These are phyloP conservation scores for Castor canadensis DNA, from an alignment of 2,113 vertebrate species.

Conservation along the genomic window DNA sequence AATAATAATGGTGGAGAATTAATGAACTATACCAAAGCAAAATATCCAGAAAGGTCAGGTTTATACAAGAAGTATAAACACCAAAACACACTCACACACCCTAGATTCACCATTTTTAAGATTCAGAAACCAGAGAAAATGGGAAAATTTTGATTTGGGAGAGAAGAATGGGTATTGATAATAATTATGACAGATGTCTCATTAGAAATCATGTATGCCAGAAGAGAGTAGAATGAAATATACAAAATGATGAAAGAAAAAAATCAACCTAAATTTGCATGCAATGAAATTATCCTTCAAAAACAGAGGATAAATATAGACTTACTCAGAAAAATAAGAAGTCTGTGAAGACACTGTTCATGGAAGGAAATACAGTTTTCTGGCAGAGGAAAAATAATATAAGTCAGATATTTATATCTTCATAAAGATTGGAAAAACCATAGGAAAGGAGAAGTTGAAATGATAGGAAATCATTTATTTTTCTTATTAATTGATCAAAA, in stretches of 20 bases:
- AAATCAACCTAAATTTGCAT: background rate
- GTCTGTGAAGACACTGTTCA: too few species aligned
- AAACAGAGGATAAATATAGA: background rate
- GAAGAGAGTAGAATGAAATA: background rate
- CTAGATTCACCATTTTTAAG: background rate
- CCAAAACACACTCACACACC: background rate
- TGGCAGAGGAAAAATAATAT: background rate
- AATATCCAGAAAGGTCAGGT: background rate
- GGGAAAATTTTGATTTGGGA: background rate
- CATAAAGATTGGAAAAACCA: background rate
- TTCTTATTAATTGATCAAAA: background rate
- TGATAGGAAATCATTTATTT: background rate
- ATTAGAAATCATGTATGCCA: too few species aligned
- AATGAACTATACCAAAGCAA: background rate
- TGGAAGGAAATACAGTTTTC: background rate
- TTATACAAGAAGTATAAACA: too few species aligned
- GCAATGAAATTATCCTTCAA: background rate
- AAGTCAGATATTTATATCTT: background rate
- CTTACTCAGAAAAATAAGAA: background rate
- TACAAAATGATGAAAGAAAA: background rate
- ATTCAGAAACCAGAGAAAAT: background rate
- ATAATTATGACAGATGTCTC: background rate
- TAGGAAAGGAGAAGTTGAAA: background rate
- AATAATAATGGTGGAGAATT: background rate
- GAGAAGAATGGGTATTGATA: background rate